These are phyloP conservation scores for Cryptoblepharus egeriae DNA, from an alignment of 2,797 vertebrate genomes.

Conservation along the genomic window DNA sequence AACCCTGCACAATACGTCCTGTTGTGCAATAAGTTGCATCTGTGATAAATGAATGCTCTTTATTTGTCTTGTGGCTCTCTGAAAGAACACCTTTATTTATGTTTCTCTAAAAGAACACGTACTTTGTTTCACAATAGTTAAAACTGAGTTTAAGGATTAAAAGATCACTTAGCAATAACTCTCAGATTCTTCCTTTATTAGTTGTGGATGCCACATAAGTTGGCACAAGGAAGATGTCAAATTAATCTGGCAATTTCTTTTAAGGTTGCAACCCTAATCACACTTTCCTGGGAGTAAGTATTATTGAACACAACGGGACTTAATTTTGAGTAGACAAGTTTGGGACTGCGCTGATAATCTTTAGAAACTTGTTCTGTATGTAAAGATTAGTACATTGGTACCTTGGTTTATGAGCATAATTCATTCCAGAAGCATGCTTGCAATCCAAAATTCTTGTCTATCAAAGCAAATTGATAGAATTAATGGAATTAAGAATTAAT, in stretches of 20 bases:
- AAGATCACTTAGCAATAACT: constrained; percentile 27
- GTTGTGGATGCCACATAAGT: background rate
- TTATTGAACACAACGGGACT: too few species aligned
- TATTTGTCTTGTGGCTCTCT: background rate
- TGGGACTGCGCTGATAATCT: too few species aligned
- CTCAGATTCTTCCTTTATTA: background rate
- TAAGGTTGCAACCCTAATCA: too few species aligned
- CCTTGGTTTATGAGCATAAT: too few species aligned
- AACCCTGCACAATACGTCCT: background rate
- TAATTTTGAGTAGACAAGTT: too few species aligned
- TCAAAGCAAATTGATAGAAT: too few species aligned
- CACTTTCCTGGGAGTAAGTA: too few species aligned
- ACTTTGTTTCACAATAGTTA: background rate
- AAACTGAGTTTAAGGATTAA: constrained; percentile 37
- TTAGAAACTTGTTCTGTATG: constrained; percentile 10
- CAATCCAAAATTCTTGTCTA: too few species aligned
- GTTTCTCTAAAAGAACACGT: background rate
- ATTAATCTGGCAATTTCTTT: background rate
- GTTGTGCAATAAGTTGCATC: constrained; percentile 13
- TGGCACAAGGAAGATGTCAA: constrained; percentile 4
- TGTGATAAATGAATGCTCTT: background rate
- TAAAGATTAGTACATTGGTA: background rate
- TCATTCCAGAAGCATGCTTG: too few species aligned
- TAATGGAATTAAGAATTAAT: too few species aligned
- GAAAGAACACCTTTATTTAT: background rate